These are phyloP conservation scores for Epizoanthus ramosus DNA, from an alignment of 92 coral and sea anemone species.

Conservation along the genomic window DNA sequence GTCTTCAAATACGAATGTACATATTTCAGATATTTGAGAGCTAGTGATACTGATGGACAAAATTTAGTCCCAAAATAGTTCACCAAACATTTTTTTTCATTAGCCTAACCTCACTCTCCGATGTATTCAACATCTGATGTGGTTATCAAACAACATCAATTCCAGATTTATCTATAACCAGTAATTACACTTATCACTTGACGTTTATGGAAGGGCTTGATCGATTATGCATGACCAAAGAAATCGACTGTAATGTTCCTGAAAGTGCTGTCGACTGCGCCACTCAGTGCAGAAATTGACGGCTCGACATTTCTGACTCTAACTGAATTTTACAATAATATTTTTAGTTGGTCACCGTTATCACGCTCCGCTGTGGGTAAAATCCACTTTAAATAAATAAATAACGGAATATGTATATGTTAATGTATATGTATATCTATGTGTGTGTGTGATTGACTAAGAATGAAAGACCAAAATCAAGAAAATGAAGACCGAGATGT, in stretches of 20 bases:
- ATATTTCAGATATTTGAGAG: not conserved
- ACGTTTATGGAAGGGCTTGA: constrained; percentile 9
- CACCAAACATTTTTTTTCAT: not conserved
- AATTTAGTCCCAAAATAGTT: no score
- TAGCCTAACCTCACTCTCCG: not conserved
- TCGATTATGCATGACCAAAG: constrained; percentile 21
- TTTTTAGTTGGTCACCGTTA: no score
- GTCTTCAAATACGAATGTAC: constrained; percentile 25
- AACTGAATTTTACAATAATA: no score
- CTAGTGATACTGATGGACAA: not conserved
- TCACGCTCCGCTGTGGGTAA: no score
- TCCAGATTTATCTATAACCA: not conserved
- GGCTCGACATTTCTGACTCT: no score
- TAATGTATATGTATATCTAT: no score
- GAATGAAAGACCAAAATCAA: no score
- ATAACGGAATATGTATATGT: no score
- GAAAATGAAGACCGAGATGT: no score
- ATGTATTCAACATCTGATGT: not conserved
- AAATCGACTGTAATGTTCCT: constrained; percentile 1
- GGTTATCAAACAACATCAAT: not conserved
- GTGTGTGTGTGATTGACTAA: no score
- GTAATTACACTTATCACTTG: constrained; percentile 12
- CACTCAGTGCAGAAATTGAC: not conserved
- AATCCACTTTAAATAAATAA: no score
- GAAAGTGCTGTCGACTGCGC: not conserved